These are phyloP conservation scores for Dryocosmus kuriphilus DNA, from an alignment of 2,888 invertebrate genomes.

Conservation along the genomic window DNA sequence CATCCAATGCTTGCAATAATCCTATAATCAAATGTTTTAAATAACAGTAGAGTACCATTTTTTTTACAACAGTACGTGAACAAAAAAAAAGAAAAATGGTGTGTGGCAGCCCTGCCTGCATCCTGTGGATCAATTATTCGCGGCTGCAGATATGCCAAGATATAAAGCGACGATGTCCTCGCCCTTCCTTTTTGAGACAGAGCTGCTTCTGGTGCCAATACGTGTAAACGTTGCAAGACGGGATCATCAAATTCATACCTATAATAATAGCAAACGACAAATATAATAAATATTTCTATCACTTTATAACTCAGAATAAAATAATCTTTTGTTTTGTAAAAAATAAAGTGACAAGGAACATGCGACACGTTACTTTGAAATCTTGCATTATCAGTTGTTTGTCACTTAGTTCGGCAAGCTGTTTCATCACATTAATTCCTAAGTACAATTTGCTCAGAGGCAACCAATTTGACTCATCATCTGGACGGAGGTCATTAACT, in stretches of 20 bases:
- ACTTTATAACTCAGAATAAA: too few relatives aligned
- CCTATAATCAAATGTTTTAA: not conserved
- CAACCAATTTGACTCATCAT: conserved; percentile 41
- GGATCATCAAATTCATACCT: conserved; percentile 56
- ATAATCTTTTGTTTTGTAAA: too few relatives aligned
- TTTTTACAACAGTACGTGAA: not conserved
- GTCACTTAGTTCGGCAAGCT: conserved; percentile 38
- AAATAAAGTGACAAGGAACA: conserved; percentile 33
- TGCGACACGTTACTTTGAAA: conserved; percentile 50
- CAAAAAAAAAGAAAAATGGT: not conserved
- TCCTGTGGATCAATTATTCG: conserved; percentile 40
- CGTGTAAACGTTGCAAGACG: conserved; percentile 40
- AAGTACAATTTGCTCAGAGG: conserved; percentile 52
- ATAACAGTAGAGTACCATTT: not conserved
- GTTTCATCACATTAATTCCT: conserved; percentile 46
- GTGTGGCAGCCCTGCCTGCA: not conserved
- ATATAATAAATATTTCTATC: too few relatives aligned
- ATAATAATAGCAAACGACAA: not conserved
- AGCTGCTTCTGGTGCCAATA: conserved; percentile 45
- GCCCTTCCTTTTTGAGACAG: conserved; percentile 40
- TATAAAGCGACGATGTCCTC: not conserved
- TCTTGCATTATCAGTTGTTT: conserved; percentile 41
- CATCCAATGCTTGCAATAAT: conserved; percentile 39
- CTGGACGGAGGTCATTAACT: conserved; percentile 50
- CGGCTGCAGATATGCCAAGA: conserved; percentile 22